Evolutionary conservation across 2,113 vertebrate species (phyloP).

Genomic region (Dasyurus viverrinus): DNA sequence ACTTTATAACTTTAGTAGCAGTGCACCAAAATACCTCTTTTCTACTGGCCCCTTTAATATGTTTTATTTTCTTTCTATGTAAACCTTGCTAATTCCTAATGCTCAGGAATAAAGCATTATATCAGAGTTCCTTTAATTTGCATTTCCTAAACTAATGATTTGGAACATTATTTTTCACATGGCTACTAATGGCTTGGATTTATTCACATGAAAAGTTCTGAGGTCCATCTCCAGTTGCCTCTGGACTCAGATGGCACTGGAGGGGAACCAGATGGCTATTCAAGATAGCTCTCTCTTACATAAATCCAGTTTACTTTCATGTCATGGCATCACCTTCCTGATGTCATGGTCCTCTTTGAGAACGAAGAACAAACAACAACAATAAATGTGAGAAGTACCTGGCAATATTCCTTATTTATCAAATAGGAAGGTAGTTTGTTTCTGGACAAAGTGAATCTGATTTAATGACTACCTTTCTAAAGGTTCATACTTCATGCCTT

Average conservation of each 20-base stretch:
- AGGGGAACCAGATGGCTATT: too few species aligned
- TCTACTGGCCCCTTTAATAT: not conserved
- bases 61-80: not conserved
- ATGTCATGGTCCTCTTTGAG: too few species aligned
- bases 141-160: not conserved
- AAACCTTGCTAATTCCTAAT: not conserved
- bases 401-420: not conserved
- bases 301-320: too few species aligned
- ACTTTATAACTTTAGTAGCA: not conserved
- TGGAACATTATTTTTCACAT: not conserved
- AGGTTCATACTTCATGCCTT: not conserved
- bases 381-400: not conserved
- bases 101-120: not conserved
- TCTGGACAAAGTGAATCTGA: not conserved
- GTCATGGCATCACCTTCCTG: too few species aligned
- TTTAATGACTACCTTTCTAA: not conserved
- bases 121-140: not conserved
- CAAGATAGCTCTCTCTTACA: too few species aligned
- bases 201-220: not conserved
- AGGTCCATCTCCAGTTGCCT: too few species aligned
- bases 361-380: too few species aligned
- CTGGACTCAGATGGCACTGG: too few species aligned
- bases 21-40: not conserved
- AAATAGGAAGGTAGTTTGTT: not conserved
- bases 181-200: not conserved